Base-by-base conservation (phyloP, 1,140 invertebrate genomes). In the Agrypnia vestita region DNA sequence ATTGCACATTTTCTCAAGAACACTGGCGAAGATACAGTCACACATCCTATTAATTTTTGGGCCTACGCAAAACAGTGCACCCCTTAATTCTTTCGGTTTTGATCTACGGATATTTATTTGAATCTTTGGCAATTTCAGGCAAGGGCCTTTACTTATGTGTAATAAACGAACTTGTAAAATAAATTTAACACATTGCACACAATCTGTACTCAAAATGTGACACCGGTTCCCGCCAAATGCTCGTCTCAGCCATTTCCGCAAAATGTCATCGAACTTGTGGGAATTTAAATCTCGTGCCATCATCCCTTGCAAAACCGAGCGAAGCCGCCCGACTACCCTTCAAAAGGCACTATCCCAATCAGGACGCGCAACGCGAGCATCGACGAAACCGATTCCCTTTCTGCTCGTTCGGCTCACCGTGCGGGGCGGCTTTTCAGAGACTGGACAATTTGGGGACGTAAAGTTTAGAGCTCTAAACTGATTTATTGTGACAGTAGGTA, bases 221-320 rank as follows among this genome's bases (percentile, higher is more conserved):
- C 25, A 35, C 25, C 25, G 21, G 47, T 49, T 72, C 47, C 72
- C 56, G 73, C 73, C 73, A 75, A 75, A 43, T 59, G 73, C 17
- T 43, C 51, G 43, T 69, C 72, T 80, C 56, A 15, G 15, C 47
- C 67, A 49, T 71, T 71, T 71, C 67, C 67, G 49, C 67, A 51
- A 71, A 71, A 51, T 71, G 67, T 71, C 67, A 51, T 51, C 15
- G 67, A 71, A 71, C 67, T 21, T 71, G 67, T 71, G 67, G 67
- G 67, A 71, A 71, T 19, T 13, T 13, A 25, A 35, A 71, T 21
- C 17, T 19, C 11, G 12, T 35, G 59, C 0, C 55, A 19, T 10
- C 55, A 59, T 59, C 55, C 55, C 55, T 59, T 21, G 21, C 1
- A 64, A 43, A 64, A 64, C 4, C 8, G 46, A 12, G 13, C 47